Conservation (phyloP, 2,797 vertebrate species). For the Sebastes vulpes region DNA sequence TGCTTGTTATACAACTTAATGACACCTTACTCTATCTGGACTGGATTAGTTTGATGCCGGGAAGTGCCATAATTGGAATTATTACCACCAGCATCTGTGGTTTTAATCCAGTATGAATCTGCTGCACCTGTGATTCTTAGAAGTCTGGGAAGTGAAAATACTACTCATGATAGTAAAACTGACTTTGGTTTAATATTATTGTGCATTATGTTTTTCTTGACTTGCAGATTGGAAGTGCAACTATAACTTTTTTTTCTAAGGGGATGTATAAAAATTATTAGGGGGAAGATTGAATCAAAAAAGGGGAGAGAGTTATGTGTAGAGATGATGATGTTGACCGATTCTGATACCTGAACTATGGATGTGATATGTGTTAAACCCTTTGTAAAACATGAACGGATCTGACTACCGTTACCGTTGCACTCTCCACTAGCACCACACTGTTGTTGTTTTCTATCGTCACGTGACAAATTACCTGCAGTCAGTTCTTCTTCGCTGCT, state of each 20-base stretch:
- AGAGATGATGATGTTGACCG: too few species aligned
- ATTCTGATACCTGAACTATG: too few species aligned
- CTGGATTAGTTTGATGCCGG: conserved; percentile 41
- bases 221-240: background rate
- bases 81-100: conserved; percentile 46
- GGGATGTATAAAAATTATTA: background rate
- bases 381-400: too few species aligned
- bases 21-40: conserved; percentile 32
- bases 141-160: conserved; percentile 28
- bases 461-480: too few species aligned
- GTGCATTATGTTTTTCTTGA: background rate
- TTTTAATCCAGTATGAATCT: conserved; percentile 21
- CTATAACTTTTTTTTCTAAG: background rate
- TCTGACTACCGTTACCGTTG: too few species aligned
- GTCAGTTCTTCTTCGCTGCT: too few species aligned
- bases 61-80: conserved; percentile 49
- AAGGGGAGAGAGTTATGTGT: background rate
- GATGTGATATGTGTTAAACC: too few species aligned
- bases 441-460: too few species aligned
- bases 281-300: background rate
- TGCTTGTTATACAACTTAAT: conserved; percentile 52
- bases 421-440: too few species aligned
- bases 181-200: background rate
- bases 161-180: background rate
- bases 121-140: background rate